Evolutionary conservation across 2,797 vertebrate species (phyloP).

Genomic region (Graptemys geographica): DNA sequence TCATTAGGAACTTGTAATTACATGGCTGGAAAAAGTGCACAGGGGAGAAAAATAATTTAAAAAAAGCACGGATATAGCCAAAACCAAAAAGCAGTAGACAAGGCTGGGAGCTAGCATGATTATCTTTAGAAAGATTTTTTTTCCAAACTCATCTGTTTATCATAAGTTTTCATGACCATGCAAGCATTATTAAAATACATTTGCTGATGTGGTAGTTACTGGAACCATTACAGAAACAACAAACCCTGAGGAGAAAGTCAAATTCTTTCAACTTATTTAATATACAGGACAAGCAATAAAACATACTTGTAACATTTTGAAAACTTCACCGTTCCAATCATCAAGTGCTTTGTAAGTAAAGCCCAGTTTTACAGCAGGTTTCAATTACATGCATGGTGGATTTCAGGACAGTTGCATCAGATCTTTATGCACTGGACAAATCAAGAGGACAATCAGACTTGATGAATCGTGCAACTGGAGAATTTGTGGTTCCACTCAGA

Average conservation of each 20-base stretch:
- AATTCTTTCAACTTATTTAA: slow-evolving; percentile 53
- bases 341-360: not conserved
- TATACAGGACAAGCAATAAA: slow-evolving; percentile 14
- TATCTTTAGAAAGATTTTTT: slow-evolving; percentile 82
- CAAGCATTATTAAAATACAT: slow-evolving; percentile 80
- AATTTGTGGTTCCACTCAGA: not conserved
- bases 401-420: slow-evolving; percentile 44
- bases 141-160: slow-evolving; percentile 83
- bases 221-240: slow-evolving; percentile 76
- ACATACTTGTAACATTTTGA: slow-evolving; percentile 16
- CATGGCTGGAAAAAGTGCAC: not conserved
- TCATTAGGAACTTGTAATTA: slow-evolving; percentile 8
- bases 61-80: not conserved
- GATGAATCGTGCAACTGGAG: not conserved
- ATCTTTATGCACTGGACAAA: not conserved
- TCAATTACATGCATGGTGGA: slow-evolving; percentile 1
- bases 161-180: slow-evolving; percentile 75
- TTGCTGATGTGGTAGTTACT: slow-evolving; percentile 76
- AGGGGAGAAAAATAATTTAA: not conserved
- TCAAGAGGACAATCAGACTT: not conserved
- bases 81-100: slow-evolving; percentile 66
- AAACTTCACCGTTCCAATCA: slow-evolving; percentile 6
- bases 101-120: slow-evolving; percentile 80
- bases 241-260: slow-evolving; percentile 41
- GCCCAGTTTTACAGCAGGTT: slow-evolving; percentile 31